Evolutionary conservation across 2,888 invertebrate species (phyloP), one percentile per base, ranked within the genome.

Genomic region (Thyatira batis): DNA sequence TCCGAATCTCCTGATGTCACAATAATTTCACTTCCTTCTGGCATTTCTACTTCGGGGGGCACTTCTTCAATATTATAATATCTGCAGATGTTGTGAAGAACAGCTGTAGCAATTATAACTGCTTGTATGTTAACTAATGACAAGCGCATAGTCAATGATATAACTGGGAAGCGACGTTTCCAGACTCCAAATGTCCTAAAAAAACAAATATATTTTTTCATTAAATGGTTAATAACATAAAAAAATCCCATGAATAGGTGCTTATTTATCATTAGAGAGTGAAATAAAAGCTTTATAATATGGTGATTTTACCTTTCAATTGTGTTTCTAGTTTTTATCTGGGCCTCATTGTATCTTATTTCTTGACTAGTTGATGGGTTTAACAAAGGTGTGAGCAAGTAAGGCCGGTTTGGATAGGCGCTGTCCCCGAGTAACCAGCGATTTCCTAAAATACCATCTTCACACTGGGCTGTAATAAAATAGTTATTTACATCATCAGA

Each of bases 361-460:
- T 39, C 20, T 8, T 11, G 13, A 11, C 39, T 45, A 17, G 17
- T 45, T 45, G 21, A 23, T 3, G 50, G 54, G 20, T 54, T 54
- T 10, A 53, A 30, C n/a, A 57, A 13, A n/a, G 57, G 57, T 45
- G 51, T 57, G 13, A 57, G 27, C 20, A 57, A 20, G 20, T 57
- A 57, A 9, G 51, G 23, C 13, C 10, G 49, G 13, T 20, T 23
- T 50, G 57, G 57, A 39, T 57, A 53, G 3, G 53, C 57, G 45
- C 57, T 55, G 30, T 58, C 53, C 3, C 53, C 58, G 45, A 55
- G 45, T 11, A 58, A 17, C 51, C 53, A 54, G 6, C 27, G 28
- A 5, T 55, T 58, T 0, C 51, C 51, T 45, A 58, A 51, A 3
- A 20, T 1, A 13, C 51, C 51, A 4, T 30, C 23, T 30, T 51